Evolutionary conservation across 2,888 invertebrate genomes (phyloP).

Genomic region (Mythimna lalbum): DNA sequence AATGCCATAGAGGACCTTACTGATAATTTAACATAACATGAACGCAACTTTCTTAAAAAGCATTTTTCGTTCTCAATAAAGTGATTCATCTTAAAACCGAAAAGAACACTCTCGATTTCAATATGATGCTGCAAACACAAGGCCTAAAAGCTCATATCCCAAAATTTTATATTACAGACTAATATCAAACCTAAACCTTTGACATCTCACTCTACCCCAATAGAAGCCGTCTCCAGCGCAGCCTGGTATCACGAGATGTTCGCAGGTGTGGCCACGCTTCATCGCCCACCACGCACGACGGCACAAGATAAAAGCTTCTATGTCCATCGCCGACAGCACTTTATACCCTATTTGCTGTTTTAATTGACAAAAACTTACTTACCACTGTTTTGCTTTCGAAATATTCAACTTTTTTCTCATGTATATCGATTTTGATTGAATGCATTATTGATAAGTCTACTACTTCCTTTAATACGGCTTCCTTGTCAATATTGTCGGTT

Average conservation of each 20-base stretch:
- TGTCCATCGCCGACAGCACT: constrained; percentile 49
- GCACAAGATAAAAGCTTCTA: constrained; percentile 59
- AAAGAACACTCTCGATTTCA: neutral
- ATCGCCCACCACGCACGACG: constrained; percentile 66
- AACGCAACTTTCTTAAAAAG: too few species aligned
- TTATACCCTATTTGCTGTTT: constrained; percentile 56
- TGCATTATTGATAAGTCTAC: constrained; percentile 47
- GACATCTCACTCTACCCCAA: neutral
- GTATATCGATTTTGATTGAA: constrained; percentile 48
- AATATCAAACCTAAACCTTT: neutral
- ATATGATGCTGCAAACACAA: neutral
- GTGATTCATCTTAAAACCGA: neutral
- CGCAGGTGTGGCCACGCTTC: constrained; percentile 72
- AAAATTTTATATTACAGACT: neutral
- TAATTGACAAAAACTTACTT: constrained; percentile 51
- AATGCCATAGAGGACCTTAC: too few species aligned
- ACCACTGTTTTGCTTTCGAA: constrained; percentile 42
- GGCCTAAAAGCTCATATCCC: neutral
- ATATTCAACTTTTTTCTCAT: constrained; percentile 25
- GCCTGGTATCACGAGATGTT: constrained; percentile 59
- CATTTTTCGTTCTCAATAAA: neutral
- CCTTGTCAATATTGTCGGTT: constrained; percentile 36
- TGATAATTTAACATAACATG: too few species aligned
- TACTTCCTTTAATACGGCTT: constrained; percentile 14
- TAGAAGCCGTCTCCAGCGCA: constrained; percentile 52